Conservation (phyloP, 2,797 vertebrate genomes). For the Onychomys leucogaster region DNA sequence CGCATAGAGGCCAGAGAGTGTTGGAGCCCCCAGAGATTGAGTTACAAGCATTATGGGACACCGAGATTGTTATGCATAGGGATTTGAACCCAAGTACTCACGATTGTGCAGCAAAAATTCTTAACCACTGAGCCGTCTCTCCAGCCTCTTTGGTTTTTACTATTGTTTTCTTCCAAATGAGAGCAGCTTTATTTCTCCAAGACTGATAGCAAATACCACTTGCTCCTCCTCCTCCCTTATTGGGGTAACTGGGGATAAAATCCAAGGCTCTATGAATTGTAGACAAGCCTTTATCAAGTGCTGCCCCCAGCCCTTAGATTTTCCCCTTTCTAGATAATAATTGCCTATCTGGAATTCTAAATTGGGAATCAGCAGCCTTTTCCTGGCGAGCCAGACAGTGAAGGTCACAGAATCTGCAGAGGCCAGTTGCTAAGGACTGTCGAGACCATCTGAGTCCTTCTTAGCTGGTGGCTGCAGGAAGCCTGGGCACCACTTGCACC, state of each 20-base stretch:
- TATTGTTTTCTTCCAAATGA: slow-evolving; percentile 41
- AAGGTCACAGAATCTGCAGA: neutral
- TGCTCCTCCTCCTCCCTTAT: neutral
- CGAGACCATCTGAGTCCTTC: neutral
- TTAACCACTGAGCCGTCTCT: neutral
- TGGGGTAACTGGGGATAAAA: neutral
- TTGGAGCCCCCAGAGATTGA: neutral
- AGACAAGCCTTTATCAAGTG: neutral
- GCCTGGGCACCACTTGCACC: rapidly evolving
- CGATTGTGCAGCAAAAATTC: neutral
- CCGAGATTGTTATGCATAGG: neutral
- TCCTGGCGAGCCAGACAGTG: neutral
- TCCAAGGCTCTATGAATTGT: neutral
- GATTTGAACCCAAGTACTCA: neutral
- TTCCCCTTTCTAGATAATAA: neutral
- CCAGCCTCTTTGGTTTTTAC: neutral
- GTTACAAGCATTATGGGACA: neutral
- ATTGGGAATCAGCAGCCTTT: neutral
- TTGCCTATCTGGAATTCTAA: neutral
- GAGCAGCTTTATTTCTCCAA: slow-evolving; percentile 50
- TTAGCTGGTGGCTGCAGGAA: neutral
- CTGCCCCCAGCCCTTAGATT: neutral
- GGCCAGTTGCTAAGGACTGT: neutral
- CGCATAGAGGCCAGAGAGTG: neutral
- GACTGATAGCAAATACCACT: neutral